A percentile compares a stretch with the other conserved stretches of the same genome.
These are phyloP conservation scores for Clamator glandarius DNA, from an alignment of 2,797 vertebrate species.

Conservation along the genomic window DNA sequence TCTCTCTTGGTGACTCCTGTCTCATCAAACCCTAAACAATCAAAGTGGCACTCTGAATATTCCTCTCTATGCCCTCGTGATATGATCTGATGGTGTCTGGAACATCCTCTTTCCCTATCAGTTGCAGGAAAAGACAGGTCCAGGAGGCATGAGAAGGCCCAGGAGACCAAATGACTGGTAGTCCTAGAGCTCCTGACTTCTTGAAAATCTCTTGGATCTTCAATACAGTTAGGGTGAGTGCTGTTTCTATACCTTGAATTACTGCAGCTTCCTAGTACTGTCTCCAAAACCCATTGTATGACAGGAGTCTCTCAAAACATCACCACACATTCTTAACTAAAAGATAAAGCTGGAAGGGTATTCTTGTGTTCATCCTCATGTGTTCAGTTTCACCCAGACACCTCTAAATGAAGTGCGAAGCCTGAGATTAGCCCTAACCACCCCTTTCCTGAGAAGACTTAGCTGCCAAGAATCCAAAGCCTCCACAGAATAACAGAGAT, in stretches of 20 bases:
- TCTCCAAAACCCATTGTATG: not conserved
- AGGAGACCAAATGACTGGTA: not conserved
- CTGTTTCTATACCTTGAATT: not conserved
- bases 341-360: not conserved
- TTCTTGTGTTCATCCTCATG: not conserved
- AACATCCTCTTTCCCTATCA: not conserved
- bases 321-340: not conserved
- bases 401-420: not conserved
- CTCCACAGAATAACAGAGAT: not conserved
- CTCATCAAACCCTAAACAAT: not conserved
- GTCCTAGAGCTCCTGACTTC: not conserved
- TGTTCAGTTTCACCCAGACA: not conserved
- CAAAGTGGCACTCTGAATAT: rapidly evolving
- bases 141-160: not conserved
- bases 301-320: not conserved
- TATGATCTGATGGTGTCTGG: not conserved
- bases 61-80: not conserved
- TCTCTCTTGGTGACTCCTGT: not conserved
- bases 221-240: not conserved
- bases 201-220: not conserved
- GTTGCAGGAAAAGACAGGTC: not conserved
- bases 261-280: not conserved
- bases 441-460: not conserved
- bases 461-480: not conserved
- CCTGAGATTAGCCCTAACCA: not conserved